Conservation (phyloP, 1,140 invertebrate species). For the Patella vulgata region DNA sequence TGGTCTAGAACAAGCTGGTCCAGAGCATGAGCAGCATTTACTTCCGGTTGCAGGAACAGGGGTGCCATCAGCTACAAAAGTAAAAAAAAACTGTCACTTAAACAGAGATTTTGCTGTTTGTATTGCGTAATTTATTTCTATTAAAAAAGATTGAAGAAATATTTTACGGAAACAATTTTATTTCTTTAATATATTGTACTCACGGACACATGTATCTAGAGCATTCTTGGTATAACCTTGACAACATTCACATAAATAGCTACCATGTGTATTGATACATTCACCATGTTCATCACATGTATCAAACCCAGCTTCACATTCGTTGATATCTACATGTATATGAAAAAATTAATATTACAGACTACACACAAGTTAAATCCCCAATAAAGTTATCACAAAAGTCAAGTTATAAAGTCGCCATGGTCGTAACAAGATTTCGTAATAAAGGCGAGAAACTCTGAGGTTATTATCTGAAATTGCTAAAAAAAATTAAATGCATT, state of each 20-base stretch:
- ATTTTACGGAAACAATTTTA: too few species aligned
- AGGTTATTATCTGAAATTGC: too few species aligned
- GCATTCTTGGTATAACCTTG: slow-evolving; percentile 13
- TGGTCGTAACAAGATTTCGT: too few species aligned
- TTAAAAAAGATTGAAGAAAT: too few species aligned
- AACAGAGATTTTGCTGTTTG: background rate
- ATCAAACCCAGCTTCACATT: slow-evolving; percentile 10
- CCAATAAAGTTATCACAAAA: too few species aligned
- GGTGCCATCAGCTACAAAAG: too few species aligned
- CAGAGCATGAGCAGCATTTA: slow-evolving; percentile 11
- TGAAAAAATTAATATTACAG: too few species aligned
- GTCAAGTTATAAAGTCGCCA: too few species aligned
- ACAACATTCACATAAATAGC: slow-evolving; percentile 21
- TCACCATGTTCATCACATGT: slow-evolving; percentile 9
- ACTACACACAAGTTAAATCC: too few species aligned
- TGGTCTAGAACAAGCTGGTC: background rate
- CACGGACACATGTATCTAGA: slow-evolving; percentile 12
- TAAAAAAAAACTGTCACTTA: background rate
- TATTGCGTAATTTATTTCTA: too few species aligned
- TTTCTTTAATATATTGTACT: slow-evolving; percentile 1
- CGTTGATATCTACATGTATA: slow-evolving; percentile 23
- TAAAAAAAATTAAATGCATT: too few species aligned
- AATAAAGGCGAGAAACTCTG: too few species aligned
- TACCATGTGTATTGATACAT: slow-evolving; percentile 20
- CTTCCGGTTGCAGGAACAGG: background rate